Evolutionary conservation across 2,888 invertebrate species (phyloP).

Genomic region (Punctoribates punctum): DNA sequence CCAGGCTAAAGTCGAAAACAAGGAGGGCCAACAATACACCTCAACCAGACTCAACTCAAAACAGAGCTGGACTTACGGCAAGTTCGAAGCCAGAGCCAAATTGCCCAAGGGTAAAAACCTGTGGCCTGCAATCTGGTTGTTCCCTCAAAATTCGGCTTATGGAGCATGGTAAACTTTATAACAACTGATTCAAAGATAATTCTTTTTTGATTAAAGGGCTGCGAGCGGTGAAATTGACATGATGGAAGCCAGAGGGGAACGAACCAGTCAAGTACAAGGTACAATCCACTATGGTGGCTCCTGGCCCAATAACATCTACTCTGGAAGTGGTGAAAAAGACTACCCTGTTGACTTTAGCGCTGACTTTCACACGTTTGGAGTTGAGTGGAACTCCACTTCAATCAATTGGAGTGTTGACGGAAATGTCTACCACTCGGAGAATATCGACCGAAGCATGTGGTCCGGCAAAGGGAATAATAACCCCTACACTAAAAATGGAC

Average conservation of each 20-base stretch:
- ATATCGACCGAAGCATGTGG: constrained; percentile 30
- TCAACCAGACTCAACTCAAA: constrained; percentile 30
- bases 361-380: constrained; percentile 63
- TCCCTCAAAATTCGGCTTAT: constrained; percentile 63
- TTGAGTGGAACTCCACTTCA: constrained; percentile 66
- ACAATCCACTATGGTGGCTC: constrained; percentile 68
- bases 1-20: constrained; percentile 15
- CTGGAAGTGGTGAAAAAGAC: constrained; percentile 53
- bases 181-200: background rate
- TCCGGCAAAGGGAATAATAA: constrained; percentile 28
- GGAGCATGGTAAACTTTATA: constrained; percentile 63
- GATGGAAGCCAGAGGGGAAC: constrained; percentile 67
- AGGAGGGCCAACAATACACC: background rate
- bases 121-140: constrained; percentile 67
- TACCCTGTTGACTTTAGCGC: constrained; percentile 53
- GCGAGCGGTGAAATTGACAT: constrained; percentile 64
- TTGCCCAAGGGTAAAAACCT: constrained; percentile 70
- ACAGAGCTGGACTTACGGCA: constrained; percentile 58
- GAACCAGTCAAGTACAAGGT: constrained; percentile 51
- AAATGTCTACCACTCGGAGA: constrained; percentile 42
- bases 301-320: constrained; percentile 59
- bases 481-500: constrained; percentile 50
- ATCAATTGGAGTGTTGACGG: constrained; percentile 50
- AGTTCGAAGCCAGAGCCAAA: constrained; percentile 64
- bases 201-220: constrained; percentile 55